Base-by-base conservation (phyloP, 2,888 invertebrate genomes). In the Podabrus alpinus region DNA sequence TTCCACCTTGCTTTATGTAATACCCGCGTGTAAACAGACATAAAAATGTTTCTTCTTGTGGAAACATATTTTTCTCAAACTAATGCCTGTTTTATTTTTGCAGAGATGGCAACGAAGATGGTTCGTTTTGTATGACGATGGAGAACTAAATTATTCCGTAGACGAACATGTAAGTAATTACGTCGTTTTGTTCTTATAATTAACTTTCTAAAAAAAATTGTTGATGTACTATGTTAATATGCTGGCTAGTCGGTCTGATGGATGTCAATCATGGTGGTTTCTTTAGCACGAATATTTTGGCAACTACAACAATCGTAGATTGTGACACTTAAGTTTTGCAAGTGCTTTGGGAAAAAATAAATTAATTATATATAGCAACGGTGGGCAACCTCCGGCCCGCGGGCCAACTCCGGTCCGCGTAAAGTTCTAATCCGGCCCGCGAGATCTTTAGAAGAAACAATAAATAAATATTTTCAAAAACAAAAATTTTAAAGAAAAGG, bases 101-200 rank as follows among this genome's bases (percentile, higher is more conserved):
- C 93, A 98, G 97, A 92, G 98, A 92, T 99, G 99, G 99, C 99
- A 99, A 89, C 91, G 98, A 86, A 91, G 99, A 86, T 98, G 98
- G 95, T 98, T 99, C 90, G 96, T 97, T 71, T 91, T 99, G 72
- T 98, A 97, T 90, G 98, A 98, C 89, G 98, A 98, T 87, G 98
- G 98, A 72, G 98, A 98, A 88, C 91, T 99, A 78, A 97, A 97
- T 69, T 99, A 97, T 89, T 97, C 97, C 66, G 93, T 99, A 85
- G 98, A 99, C 90, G 98, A 98, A 90, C 97, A 97, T 90, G 98
- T 98, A 90, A 96, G 96, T 95, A 84, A 45, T 45, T 45, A 45
- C 45, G 45, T 45, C 45, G 45, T 45, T 45, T 45, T 45, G 45
- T 45, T 45, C 45, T 45, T 45, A 45, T 45, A 45, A 45, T 45